Evolutionary conservation across 2,797 vertebrate genomes (phyloP).

Genomic region (Limosa lapponica): DNA sequence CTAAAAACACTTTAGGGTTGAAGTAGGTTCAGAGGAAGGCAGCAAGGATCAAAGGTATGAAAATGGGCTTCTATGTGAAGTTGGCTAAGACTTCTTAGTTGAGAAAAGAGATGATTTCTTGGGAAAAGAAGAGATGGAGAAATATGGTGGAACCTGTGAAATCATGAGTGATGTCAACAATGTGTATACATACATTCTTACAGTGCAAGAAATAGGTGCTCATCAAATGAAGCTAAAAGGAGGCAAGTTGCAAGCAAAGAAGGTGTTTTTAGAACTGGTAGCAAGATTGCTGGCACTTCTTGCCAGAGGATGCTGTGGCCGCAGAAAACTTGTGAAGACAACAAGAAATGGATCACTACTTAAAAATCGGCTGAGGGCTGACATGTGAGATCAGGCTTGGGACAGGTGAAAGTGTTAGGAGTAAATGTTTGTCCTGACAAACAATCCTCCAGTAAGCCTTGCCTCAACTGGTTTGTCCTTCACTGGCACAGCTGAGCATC

Average conservation of each 20-base stretch:
- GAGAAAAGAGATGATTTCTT: background rate
- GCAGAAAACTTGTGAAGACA: background rate
- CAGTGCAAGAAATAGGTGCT: background rate
- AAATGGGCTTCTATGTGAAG: background rate
- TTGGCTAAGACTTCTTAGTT: background rate
- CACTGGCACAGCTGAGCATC: background rate
- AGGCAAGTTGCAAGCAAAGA: background rate
- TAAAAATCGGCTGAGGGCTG: background rate
- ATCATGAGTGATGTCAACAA: background rate
- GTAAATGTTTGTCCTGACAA: background rate
- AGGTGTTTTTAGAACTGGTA: background rate
- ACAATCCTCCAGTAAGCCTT: background rate
- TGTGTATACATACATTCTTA: background rate
- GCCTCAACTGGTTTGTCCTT: background rate
- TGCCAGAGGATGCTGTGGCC: background rate
- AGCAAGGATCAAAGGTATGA: background rate
- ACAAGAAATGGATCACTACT: background rate
- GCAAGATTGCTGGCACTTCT: background rate
- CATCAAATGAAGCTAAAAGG: background rate
- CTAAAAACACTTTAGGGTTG: background rate
- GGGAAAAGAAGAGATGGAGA: background rate
- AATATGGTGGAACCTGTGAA: background rate
- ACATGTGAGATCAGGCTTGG: background rate
- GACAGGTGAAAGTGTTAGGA: background rate
- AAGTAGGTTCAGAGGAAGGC: background rate